Evolutionary conservation across 2,113 vertebrate species (phyloP), one percentile per base, ranked within the genome.

Genomic region (Cryptomyrus ogoouensis): DNA sequence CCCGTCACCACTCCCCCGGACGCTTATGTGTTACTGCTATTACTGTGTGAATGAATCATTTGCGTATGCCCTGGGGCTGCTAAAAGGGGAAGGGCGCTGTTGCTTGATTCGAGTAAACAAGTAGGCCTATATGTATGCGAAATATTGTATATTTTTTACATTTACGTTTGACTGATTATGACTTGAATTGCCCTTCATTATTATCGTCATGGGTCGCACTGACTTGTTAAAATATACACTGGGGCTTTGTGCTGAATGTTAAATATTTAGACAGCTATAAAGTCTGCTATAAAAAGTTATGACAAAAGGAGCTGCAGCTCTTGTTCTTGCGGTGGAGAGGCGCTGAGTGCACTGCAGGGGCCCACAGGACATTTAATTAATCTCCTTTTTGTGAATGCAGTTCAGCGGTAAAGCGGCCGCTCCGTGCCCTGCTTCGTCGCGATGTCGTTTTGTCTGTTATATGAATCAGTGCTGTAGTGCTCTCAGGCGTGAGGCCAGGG

Each of bases 21-120:
- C 85, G 35, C 49, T n/a, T n/a, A 39, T 47, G 87, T 83, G 86
- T 88, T 90, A 70, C 90, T 83, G 87, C 66, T 88, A 83, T 62
- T 90, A 86, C 62, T 50, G 87, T 80, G 90, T 90, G 87, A 88
- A 83, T 35, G 74, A 87, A 27, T 31, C 39, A 52, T 39, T 27
- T 31, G 24, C 52, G n/a, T 87, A 53, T 53, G 27, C 50, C 27
- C 86, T 58, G 35, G 50, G 86, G n/a, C 17, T 21, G 62, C 35
- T 88, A 52, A 90, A 90, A 83, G 83, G 19, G 70, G 39, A 31
- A 42, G 31, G 31, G 17, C 15, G 3, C 49, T 39, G 3, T 56
- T 56, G n/a, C n/a, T 42, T 39, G 86, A 31, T 53, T 39, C 35
- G 1, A 56, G 24, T 35, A 52, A 87, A 53, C 31, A 27, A 58